These are phyloP conservation scores for Myotis pilosus DNA, from an alignment of 2,797 vertebrate species.

Conservation along the genomic window DNA sequence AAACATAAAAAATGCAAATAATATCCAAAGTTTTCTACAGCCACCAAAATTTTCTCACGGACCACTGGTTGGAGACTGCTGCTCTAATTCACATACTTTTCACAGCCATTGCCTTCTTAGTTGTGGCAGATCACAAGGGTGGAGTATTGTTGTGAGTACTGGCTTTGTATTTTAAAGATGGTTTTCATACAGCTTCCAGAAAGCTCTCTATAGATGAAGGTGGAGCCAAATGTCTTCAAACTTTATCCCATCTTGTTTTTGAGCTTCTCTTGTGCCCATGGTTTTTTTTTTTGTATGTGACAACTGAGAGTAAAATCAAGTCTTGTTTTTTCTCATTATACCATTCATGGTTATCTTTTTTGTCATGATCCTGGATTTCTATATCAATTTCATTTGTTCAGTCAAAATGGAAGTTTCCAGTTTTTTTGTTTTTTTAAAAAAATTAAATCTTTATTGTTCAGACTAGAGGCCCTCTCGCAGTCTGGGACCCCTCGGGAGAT, in stretches of 20 bases:
- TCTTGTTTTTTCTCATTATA: conserved; percentile 94
- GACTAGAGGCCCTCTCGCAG: no score
- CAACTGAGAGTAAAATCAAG: conserved; percentile 97
- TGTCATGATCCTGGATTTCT: conserved; percentile 96
- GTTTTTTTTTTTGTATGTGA: conserved; percentile 92
- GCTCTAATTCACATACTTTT: conserved; percentile 96
- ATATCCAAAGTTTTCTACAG: no score
- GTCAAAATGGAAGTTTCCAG: conserved; percentile 86
- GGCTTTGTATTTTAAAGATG: conserved; percentile 94
- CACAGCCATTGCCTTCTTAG: conserved; percentile 93
- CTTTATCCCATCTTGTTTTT: conserved; percentile 94
- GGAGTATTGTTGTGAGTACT: conserved; percentile 94
- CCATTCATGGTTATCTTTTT: conserved; percentile 94
- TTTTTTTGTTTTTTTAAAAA: no score
- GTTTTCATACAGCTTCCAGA: conserved; percentile 94
- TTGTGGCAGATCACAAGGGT: conserved; percentile 98
- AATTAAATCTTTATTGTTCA: no score
- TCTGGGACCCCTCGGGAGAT: no score
- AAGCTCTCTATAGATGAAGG: conserved; percentile 95
- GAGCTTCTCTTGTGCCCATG: conserved; percentile 93
- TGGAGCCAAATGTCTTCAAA: conserved; percentile 94
- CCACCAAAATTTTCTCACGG: no score
- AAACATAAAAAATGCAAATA: no score
- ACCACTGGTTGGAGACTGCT: background rate
- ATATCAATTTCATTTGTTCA: conserved; percentile 93